phyloP scores from a whole-genome alignment of 2,888 invertebrate species.

The Strigamia transsilvanica region DNA sequence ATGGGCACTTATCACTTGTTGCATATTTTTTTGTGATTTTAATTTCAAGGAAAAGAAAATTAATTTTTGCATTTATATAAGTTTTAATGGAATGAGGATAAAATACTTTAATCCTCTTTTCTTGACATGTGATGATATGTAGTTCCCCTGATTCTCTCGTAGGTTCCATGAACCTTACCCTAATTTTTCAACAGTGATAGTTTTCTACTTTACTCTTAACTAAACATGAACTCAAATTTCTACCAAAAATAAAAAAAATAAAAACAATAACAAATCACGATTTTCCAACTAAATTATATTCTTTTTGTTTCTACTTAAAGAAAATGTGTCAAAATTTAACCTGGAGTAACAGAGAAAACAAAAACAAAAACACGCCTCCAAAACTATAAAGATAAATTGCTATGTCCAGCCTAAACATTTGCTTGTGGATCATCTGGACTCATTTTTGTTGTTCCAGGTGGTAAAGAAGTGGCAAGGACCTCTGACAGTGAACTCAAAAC shows the following conservation, averaged over 20 bases:
- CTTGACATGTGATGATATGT: neutral
- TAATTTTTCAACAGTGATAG: neutral
- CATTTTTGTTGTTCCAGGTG: neutral
- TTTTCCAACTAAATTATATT: neutral
- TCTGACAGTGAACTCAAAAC: constrained; percentile 12
- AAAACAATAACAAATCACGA: neutral
- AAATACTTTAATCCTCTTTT: too few relatives aligned
- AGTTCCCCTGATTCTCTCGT: neutral
- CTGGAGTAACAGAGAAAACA: neutral
- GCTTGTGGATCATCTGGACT: neutral
- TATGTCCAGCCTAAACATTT: neutral
- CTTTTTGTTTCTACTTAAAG: neutral
- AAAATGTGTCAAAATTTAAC: neutral
- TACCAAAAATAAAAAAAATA: neutral
- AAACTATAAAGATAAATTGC: neutral
- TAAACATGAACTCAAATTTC: neutral
- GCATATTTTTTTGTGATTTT: too few relatives aligned
- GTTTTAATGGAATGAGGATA: too few relatives aligned
- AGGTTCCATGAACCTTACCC: constrained; percentile 1
- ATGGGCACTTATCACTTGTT: too few relatives aligned
- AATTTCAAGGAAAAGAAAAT: too few relatives aligned
- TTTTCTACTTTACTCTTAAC: neutral
- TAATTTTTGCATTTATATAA: too few relatives aligned
- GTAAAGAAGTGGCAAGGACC: constrained; percentile 9
- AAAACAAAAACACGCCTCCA: neutral